Evolutionary conservation across 2,113 vertebrate genomes (phyloP).

Genomic region (Grallaria varia): DNA sequence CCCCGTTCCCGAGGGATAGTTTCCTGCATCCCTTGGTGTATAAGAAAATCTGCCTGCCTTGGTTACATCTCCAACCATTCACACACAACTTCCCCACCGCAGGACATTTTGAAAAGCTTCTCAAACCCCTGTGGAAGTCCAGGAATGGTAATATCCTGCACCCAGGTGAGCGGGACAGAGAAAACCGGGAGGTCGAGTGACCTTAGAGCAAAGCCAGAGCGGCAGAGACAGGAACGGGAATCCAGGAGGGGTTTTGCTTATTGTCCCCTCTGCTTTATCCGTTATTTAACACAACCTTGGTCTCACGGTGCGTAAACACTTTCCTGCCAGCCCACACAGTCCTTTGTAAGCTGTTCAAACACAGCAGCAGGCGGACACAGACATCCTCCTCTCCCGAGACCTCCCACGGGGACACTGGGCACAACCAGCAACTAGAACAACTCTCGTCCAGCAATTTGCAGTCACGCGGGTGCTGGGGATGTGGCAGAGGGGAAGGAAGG

Average conservation of each 20-base stretch:
- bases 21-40: fast-evolving
- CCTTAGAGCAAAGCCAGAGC: background rate
- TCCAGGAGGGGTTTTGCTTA: background rate
- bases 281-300: background rate
- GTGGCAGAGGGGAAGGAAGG: fast-evolving
- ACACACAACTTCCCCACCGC: fast-evolving
- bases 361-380: background rate
- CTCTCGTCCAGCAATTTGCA: background rate
- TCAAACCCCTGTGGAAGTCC: background rate
- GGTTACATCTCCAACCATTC: background rate
- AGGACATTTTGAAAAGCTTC: background rate
- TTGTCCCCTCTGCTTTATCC: background rate
- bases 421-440: background rate
- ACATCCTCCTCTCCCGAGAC: background rate
- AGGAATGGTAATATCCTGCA: background rate
- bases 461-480: fast-evolving
- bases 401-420: background rate
- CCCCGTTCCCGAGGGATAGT: fast-evolving
- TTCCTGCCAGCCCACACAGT: background rate
- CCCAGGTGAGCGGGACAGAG: background rate
- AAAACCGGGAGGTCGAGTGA: background rate
- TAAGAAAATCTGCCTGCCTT: background rate
- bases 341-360: constrained; percentile 37
- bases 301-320: background rate
- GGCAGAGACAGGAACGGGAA: fast-evolving